Evolutionary conservation across 2,888 invertebrate species (phyloP).

Genomic region (Harmothoe impar): DNA sequence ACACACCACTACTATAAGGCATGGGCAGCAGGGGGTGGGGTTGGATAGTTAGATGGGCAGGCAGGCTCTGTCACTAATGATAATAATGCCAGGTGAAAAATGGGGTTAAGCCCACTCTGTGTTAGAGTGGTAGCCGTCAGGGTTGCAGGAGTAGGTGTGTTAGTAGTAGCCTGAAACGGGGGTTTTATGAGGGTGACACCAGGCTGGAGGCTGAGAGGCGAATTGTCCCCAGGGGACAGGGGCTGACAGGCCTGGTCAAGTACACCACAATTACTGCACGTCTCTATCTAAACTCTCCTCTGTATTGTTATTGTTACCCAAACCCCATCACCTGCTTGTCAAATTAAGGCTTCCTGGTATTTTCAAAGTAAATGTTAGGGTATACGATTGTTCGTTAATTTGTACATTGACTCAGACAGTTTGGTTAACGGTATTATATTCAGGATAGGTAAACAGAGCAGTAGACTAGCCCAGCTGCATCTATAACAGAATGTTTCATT

Average conservation of each 20-base stretch:
- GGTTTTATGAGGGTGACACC: background rate
- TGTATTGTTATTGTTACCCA: no score
- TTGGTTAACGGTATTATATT: no score
- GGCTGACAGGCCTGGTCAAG: conserved; percentile 30
- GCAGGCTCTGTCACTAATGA: background rate
- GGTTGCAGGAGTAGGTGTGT: background rate
- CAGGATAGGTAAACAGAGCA: no score
- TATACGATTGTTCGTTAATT: no score
- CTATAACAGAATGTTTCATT: no score
- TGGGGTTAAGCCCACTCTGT: background rate
- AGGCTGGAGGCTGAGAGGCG: background rate
- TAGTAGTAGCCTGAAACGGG: background rate
- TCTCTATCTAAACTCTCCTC: background rate
- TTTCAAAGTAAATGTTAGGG: no score
- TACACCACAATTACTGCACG: background rate
- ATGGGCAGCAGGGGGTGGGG: conserved; percentile 1
- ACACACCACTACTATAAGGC: background rate
- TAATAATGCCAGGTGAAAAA: conserved; percentile 21
- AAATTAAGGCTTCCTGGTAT: no score
- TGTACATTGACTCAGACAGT: no score
- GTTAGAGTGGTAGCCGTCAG: background rate
- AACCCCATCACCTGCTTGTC: no score
- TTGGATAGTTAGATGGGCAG: background rate
- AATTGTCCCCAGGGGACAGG: conserved; percentile 17
- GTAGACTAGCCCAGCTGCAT: no score